These are phyloP conservation scores for Atta texana DNA, from an alignment of 1,140 invertebrate genomes.

Conservation along the genomic window DNA sequence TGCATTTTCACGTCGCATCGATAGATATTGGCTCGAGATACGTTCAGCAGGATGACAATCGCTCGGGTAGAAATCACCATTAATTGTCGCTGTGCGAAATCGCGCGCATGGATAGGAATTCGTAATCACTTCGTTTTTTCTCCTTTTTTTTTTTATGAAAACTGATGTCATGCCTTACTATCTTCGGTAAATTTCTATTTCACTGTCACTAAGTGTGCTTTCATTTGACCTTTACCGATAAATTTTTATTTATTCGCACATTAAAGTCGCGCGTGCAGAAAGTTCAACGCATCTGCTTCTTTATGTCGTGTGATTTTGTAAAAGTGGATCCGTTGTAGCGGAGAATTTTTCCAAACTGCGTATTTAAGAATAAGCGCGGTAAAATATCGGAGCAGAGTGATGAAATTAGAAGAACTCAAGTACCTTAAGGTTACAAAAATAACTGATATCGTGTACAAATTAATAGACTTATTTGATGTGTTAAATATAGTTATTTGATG, in stretches of 20 bases:
- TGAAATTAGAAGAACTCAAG: background rate
- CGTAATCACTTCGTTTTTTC: background rate
- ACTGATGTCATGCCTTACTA: background rate
- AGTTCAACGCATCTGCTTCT: background rate
- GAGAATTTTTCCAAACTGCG: background rate
- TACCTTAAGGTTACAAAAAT: background rate
- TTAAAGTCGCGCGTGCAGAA: slow-evolving; percentile 41
- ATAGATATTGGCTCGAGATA: slow-evolving; percentile 40
- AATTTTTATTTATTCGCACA: slow-evolving; percentile 23
- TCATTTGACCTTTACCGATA: slow-evolving; percentile 21
- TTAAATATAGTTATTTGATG: background rate
- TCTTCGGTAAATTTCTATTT: slow-evolving; percentile 7
- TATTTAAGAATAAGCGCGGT: background rate
- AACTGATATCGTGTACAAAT: background rate
- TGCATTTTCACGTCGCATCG: slow-evolving; percentile 20
- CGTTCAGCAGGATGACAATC: slow-evolving; percentile 34
- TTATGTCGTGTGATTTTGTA: slow-evolving; percentile 7
- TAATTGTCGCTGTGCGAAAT: slow-evolving; percentile 29
- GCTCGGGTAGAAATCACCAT: slow-evolving; percentile 2
- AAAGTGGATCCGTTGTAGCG: background rate
- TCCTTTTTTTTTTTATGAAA: background rate
- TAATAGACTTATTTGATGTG: background rate
- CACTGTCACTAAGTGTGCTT: background rate
- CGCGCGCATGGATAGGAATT: background rate
- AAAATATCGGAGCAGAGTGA: no score